A percentile compares a stretch with the other conserved stretches of the same genome.
These are phyloP conservation scores for Pipistrellus pipistrellus DNA, from an alignment of 2,797 vertebrate species.

Conservation along the genomic window DNA sequence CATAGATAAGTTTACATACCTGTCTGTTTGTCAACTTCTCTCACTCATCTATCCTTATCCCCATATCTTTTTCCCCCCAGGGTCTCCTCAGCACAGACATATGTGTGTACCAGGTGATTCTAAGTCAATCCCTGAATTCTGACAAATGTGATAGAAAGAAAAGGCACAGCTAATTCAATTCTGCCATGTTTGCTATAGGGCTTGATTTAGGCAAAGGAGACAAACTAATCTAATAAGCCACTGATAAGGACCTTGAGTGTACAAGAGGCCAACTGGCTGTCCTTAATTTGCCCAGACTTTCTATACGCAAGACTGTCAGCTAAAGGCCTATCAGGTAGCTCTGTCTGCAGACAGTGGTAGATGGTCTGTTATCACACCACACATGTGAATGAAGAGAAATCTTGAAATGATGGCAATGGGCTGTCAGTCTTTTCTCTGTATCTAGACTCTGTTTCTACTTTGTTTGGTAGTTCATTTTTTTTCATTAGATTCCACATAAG, in stretches of 20 bases:
- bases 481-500: background rate
- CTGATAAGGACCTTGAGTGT: background rate
- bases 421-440: background rate
- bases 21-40: background rate
- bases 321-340: background rate
- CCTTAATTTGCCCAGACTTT: background rate
- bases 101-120: background rate
- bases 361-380: background rate
- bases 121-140: background rate
- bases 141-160: constrained; percentile 4
- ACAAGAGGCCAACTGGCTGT: background rate
- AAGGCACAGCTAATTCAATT: constrained; percentile 37
- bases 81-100: fast-evolving
- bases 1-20: fast-evolving
- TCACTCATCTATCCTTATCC: too few species aligned
- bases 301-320: background rate
- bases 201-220: background rate
- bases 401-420: background rate
- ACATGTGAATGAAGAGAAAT: background rate
- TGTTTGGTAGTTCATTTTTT: background rate
- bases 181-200: background rate
- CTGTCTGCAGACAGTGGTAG: too few species aligned
- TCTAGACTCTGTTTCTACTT: background rate
- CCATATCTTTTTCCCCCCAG: background rate
- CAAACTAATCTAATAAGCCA: background rate